Conservation (phyloP, 2,113 vertebrate species). For the Pampusana beccarii region DNA sequence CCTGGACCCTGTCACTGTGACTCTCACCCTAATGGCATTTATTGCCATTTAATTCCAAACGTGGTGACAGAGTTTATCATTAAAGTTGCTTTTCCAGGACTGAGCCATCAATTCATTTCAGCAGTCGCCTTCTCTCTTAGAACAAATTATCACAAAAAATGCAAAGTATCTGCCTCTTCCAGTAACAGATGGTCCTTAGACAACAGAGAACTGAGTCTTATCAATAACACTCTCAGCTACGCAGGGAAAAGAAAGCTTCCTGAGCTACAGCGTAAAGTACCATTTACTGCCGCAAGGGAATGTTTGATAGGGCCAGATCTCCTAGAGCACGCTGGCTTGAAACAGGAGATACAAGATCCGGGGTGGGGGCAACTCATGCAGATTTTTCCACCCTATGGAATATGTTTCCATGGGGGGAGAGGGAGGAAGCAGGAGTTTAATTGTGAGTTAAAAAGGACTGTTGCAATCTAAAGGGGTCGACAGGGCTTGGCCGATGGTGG, state of each 20-base stretch:
- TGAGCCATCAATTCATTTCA: conserved; percentile 9
- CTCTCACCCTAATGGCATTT: background rate
- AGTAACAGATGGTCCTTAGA: conserved; percentile 46
- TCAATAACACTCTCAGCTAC: conserved; percentile 24
- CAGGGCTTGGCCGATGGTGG: background rate
- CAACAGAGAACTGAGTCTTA: conserved; percentile 49
- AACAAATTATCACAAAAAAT: conserved; percentile 40
- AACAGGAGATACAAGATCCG: background rate
- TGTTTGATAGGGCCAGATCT: background rate
- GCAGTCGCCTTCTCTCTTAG: conserved; percentile 3
- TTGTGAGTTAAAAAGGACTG: background rate
- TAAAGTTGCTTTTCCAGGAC: background rate
- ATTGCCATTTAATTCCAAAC: background rate
- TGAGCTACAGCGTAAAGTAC: conserved; percentile 31
- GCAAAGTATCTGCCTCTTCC: conserved; percentile 19
- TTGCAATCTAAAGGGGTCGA: background rate
- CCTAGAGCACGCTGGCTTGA: background rate
- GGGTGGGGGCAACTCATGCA: background rate
- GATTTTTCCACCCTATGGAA: background rate
- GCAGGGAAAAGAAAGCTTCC: background rate
- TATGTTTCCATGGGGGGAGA: background rate
- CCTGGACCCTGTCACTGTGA: background rate
- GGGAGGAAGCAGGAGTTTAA: background rate
- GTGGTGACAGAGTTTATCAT: background rate
- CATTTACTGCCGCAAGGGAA: conserved; percentile 44